Evolutionary conservation across 2,797 vertebrate species (phyloP), one percentile per base, ranked within the genome.

Genomic region (Rhynchonycteris naso): DNA sequence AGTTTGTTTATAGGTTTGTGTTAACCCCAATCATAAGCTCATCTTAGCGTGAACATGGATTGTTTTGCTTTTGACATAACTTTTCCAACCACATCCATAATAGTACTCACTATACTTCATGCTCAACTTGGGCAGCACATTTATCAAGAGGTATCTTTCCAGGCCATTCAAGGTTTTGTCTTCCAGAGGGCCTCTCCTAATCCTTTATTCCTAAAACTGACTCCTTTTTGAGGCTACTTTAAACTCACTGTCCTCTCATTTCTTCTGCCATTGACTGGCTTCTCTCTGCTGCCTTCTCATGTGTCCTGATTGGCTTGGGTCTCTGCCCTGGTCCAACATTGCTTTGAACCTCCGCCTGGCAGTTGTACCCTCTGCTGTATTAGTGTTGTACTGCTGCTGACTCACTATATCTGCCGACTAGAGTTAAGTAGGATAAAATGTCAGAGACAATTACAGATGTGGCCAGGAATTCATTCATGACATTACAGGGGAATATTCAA

Each of bases 401-500:
- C 75, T 58, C 9, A 5, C 18, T 2, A 4, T 52, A 71, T 30
- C 50, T 83, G 58, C 35, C 18, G 19, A 47, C 81, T 71, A 14
- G 38, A 16, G 15, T 10, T 26, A 35, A 52, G 66, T 35, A n/a
- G 52, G 18, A 24, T 7, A 1, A 18, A 30, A 7, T 5, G 4
- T 43, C 10, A 15, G 21, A 90, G 21, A 52, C 11, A n/a, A 18
- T 50, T 18, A 18, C 0, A 63, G 61, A 43, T 0, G 12, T 22
- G 6, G 16, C 14, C 22, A 10, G 33, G 15, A 43, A 43, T 85
- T 35, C 56, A 1, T 16, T 47, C 52, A 3, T 4, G 22, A 30
- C 0, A 0, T 59, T 0, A 0, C 38, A 21, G 8, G 28, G 47
- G 58, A 78, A 16, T 22, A 33, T 13, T 54, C 11, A 7, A 38